phyloP scores from a whole-genome alignment of 1,140 invertebrate genomes.

The Platyscapa corneri region DNA sequence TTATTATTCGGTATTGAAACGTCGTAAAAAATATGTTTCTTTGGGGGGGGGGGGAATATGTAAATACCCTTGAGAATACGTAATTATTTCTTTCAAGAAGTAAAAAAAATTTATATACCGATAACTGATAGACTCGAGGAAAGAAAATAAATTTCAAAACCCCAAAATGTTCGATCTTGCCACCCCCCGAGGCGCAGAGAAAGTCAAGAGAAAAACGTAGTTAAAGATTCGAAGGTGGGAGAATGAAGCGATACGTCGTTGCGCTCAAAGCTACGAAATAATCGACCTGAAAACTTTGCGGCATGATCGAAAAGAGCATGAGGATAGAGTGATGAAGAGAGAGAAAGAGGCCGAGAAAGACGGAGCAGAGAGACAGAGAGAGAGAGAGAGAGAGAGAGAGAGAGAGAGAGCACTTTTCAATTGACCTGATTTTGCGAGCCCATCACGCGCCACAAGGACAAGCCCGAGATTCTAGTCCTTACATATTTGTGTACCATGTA shows the following conservation, averaged over 20 bases:
- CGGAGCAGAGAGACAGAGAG: constrained; percentile 9
- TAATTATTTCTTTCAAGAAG: background rate
- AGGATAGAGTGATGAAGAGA: background rate
- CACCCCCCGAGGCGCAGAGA: background rate
- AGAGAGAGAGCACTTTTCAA: constrained; percentile 30
- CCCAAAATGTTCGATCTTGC: background rate
- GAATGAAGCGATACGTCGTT: background rate
- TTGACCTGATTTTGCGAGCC: constrained; percentile 48
- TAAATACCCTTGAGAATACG: background rate
- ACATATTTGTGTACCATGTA: constrained; percentile 25
- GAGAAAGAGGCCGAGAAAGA: background rate
- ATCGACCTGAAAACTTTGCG: constrained; percentile 50
- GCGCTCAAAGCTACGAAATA: constrained; percentile 50
- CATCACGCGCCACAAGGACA: constrained; percentile 37
- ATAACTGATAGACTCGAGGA: background rate
- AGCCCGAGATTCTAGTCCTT: constrained; percentile 46
- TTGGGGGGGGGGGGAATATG: background rate
- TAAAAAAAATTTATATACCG: background rate
- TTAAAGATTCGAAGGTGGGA: constrained; percentile 11
- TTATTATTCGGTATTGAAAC: background rate
- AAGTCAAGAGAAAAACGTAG: constrained; percentile 24
- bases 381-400: constrained; percentile 5
- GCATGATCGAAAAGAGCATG: constrained; percentile 50
- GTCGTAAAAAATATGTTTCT: background rate
- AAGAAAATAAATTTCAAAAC: background rate